Conservation (phyloP, 2,888 invertebrate genomes). For the Aplocera efformata region DNA sequence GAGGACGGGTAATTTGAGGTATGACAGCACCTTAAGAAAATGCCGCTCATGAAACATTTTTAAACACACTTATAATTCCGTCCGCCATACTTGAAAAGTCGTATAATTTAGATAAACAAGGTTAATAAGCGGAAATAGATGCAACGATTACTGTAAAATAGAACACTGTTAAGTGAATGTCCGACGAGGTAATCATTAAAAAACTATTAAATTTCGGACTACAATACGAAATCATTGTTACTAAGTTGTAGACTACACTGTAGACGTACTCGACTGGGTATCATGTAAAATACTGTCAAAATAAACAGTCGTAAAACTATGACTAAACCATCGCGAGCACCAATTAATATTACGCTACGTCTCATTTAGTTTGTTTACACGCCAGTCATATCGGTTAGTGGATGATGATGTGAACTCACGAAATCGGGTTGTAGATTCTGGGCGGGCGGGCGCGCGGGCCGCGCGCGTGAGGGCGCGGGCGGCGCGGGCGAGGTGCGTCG, state of each 20-base stretch:
- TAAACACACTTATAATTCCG: constrained; percentile 4
- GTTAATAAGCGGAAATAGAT: constrained; percentile 11
- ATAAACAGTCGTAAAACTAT: constrained; percentile 26
- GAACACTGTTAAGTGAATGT: constrained; percentile 7
- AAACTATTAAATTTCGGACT: no score
- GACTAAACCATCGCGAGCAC: constrained; percentile 16
- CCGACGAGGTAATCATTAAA: constrained; percentile 9
- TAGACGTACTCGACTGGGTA: background rate
- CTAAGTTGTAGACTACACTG: no score
- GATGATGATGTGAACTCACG: constrained; percentile 46
- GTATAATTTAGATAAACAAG: constrained; percentile 13
- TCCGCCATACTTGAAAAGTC: constrained; percentile 11
- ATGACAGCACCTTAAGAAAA: no score
- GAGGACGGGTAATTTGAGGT: no score
- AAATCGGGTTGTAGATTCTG: constrained; percentile 53
- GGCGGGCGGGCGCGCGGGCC: constrained; percentile 48
- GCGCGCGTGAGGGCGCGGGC: constrained; percentile 38
- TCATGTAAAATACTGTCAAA: constrained; percentile 13
- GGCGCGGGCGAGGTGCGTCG: constrained; percentile 72
- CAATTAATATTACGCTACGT: constrained; percentile 24
- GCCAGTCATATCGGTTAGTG: constrained; percentile 19
- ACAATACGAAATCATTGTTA: no score
- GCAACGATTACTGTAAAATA: constrained; percentile 7
- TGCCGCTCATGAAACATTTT: constrained; percentile 1
- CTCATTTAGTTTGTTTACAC: constrained; percentile 29